A percentile compares a stretch with the other conserved stretches of the same genome.
phyloP scores from a whole-genome alignment of 2,888 invertebrate genomes.

The Pollenia labialis region DNA sequence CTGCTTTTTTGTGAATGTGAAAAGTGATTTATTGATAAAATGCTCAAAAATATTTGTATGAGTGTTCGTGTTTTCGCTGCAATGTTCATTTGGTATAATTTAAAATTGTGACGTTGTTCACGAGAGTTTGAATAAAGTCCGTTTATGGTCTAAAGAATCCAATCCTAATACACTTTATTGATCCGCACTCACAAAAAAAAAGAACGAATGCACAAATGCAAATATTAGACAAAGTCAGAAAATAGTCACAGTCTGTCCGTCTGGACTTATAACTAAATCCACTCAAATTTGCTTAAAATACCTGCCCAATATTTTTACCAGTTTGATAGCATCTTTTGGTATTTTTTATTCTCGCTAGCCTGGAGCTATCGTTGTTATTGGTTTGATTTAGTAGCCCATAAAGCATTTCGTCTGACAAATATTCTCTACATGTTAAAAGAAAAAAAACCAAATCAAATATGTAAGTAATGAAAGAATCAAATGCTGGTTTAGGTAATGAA shows the following conservation, averaged over 20 bases:
- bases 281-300: not conserved
- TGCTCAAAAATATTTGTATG: not conserved
- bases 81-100: not conserved
- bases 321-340: not conserved
- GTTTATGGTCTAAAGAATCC: not conserved
- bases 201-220: slow-evolving; percentile 3
- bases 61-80: not conserved
- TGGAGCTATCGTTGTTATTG: slow-evolving; percentile 8
- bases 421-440: not conserved
- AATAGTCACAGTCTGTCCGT: not conserved
- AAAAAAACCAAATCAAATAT: not conserved
- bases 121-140: not conserved
- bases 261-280: not conserved
- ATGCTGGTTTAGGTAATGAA: not conserved
- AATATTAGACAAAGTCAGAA: slow-evolving; percentile 20
- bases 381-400: slow-evolving; percentile 14
- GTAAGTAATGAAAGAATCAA: not conserved
- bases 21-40: slow-evolving; percentile 47
- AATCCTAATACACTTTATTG: slow-evolving; percentile 14
- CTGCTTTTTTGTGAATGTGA: slow-evolving; percentile 15
- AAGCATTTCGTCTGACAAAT: slow-evolving; percentile 9
- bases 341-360: not conserved
- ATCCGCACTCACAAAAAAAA: not conserved
- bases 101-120: not conserved
- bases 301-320: not conserved